A percentile compares a stretch with the other conserved stretches of the same genome.
phyloP scores from a whole-genome alignment of 2,888 invertebrate genomes.

The Smittia sp. region DNA sequence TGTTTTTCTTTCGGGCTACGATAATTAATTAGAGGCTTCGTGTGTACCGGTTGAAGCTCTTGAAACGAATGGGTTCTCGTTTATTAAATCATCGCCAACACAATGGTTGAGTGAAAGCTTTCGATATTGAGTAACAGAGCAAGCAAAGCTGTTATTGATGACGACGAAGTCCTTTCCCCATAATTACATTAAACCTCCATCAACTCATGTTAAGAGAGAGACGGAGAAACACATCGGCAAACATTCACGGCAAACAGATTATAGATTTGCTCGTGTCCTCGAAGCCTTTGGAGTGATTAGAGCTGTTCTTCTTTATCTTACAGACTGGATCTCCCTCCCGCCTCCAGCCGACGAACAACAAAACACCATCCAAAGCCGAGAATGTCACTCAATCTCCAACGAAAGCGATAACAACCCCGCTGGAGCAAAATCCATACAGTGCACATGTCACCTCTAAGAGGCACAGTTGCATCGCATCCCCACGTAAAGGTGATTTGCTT shows the following conservation, averaged over 20 bases:
- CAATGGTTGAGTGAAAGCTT: background rate
- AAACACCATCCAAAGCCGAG: constrained; percentile 29
- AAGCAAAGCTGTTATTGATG: background rate
- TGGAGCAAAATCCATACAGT: background rate
- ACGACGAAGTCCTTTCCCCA: background rate
- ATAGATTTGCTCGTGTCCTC: background rate
- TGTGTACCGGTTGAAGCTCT: background rate
- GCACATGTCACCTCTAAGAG: background rate
- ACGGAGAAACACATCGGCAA: background rate
- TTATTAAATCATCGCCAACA: background rate
- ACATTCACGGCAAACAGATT: background rate
- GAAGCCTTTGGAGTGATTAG: background rate
- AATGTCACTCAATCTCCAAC: constrained; percentile 1
- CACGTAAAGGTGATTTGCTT: background rate
- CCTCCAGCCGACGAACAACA: constrained; percentile 33
- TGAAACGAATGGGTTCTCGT: background rate
- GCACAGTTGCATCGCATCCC: background rate
- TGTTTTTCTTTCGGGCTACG: background rate
- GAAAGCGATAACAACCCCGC: background rate
- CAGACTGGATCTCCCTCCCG: constrained; percentile 39
- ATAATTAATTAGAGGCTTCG: background rate
- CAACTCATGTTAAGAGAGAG: background rate
- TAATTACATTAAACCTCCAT: constrained; percentile 8
- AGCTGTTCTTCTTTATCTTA: background rate
- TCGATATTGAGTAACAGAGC: background rate